phyloP scores from a whole-genome alignment of 2,113 vertebrate species.

The Oophaga pumilio region DNA sequence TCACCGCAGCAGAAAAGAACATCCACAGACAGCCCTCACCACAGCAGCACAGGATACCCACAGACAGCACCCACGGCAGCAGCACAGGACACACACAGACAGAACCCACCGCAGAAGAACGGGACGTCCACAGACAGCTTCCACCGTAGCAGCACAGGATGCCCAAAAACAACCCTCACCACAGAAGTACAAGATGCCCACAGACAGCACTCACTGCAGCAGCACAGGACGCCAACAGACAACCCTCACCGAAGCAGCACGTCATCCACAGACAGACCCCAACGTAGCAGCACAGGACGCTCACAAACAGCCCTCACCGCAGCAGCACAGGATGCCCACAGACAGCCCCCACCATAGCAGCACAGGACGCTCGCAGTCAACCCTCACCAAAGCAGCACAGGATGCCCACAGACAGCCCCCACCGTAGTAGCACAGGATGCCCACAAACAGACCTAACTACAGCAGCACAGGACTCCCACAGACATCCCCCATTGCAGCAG shows the following conservation, averaged over 20 bases:
- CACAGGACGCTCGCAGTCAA: too few relatives aligned
- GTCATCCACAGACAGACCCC: too few relatives aligned
- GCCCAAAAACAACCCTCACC: background rate
- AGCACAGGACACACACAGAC: background rate
- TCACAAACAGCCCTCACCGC: too few relatives aligned
- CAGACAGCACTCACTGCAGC: background rate
- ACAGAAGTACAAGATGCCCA: background rate
- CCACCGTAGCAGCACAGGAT: too few relatives aligned
- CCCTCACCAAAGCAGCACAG: background rate
- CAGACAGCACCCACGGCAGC: background rate
- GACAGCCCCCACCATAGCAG: too few relatives aligned
- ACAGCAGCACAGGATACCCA: too few relatives aligned
- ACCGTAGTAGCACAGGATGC: background rate
- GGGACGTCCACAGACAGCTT: background rate
- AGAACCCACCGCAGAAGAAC: background rate
- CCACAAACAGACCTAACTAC: background rate
- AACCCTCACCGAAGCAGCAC: too few relatives aligned
- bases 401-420: background rate
- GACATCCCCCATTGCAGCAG: background rate
- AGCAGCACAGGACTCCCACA: background rate
- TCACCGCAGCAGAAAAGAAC: background rate
- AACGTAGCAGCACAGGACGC: too few relatives aligned
- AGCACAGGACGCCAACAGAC: too few relatives aligned
- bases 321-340: too few relatives aligned
- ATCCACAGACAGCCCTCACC: background rate